Percentiles rank a stretch among this genome's conserved stretches.
Conservation (phyloP, 2,797 vertebrate species). For the Yasuhikotakia modesta region DNA sequence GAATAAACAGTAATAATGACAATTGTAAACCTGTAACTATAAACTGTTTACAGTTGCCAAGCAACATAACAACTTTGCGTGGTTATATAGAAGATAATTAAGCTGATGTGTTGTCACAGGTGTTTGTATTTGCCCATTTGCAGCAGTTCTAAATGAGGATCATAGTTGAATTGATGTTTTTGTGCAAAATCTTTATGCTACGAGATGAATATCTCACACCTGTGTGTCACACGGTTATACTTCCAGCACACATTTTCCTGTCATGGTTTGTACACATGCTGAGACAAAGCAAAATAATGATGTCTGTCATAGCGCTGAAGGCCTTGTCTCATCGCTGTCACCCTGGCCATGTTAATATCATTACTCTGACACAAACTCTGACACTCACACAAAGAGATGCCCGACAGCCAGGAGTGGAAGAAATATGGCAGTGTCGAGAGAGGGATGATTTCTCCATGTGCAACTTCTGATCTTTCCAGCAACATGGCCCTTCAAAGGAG, state of each 20-base stretch:
- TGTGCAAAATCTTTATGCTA: no score
- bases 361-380: slow-evolving; percentile 23
- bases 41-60: not conserved
- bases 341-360: slow-evolving; percentile 19
- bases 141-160: not conserved
- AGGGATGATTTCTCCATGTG: not conserved
- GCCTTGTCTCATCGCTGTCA: slow-evolving; percentile 9
- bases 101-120: not conserved
- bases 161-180: not conserved
- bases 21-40: not conserved
- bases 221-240: not conserved
- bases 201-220: not conserved
- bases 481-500: slow-evolving; percentile 31
- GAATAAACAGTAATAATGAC: not conserved
- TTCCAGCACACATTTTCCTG: not conserved
- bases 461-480: slow-evolving; percentile 33
- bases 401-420: not conserved
- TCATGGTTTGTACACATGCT: slow-evolving; percentile 9
- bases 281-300: slow-evolving; percentile 2
- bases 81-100: not conserved
- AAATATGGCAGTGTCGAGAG: not conserved
- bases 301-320: slow-evolving; percentile 1
- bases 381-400: not conserved
- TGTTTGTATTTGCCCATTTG: not conserved
- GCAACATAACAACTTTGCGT: not conserved